Evolutionary conservation across 2,797 vertebrate species (phyloP), one percentile per base, ranked within the genome.

Genomic region (Epinephelus awoara): DNA sequence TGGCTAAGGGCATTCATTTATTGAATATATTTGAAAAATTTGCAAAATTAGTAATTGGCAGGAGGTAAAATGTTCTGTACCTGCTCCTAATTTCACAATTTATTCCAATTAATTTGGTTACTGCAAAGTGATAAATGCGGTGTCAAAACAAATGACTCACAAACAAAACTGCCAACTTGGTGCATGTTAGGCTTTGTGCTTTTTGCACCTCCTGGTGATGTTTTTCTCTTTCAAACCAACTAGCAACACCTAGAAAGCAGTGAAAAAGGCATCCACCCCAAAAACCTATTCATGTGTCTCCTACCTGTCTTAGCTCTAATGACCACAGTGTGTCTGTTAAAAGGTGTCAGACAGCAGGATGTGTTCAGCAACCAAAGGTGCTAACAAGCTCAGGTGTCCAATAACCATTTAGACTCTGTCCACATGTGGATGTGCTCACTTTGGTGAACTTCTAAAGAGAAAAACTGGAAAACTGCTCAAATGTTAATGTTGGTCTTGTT

Each of bases 311-410:
- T 21, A 6, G 29, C 55, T 52, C 40, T 62, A 75, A 82, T 67
- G 40, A 52, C 72, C 23, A 34, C 3, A 14, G 49, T 54, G 54
- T 55, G 52, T 72, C 58, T 56, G 14, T n/a, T 18, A 12, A 75
- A 82, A 80, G 11, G 54, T 75, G 66, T 5, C 70, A 82, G 79
- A 66, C 63, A 46, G 51, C 54, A 50, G 75, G 18, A 4, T n/a
- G 56, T 66, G 61, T 23, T 12, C 10, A 42, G 29, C 34, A 59
- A 5, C 5, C 2, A 18, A 21, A 67, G 51, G 69, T 56, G 74
- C 66, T 82, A 83, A 84, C 44, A 71, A 77, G 81, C 63, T 63
- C 54, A 19, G 1, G 66, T 34, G 46, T 56, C 64, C 54, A n/a
- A 47, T 38, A 68, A 27, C 23, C 23, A 25, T 34, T 34, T 7